Base-by-base conservation (phyloP, 1,140 invertebrate species). In the Drosophila eugracilis region DNA sequence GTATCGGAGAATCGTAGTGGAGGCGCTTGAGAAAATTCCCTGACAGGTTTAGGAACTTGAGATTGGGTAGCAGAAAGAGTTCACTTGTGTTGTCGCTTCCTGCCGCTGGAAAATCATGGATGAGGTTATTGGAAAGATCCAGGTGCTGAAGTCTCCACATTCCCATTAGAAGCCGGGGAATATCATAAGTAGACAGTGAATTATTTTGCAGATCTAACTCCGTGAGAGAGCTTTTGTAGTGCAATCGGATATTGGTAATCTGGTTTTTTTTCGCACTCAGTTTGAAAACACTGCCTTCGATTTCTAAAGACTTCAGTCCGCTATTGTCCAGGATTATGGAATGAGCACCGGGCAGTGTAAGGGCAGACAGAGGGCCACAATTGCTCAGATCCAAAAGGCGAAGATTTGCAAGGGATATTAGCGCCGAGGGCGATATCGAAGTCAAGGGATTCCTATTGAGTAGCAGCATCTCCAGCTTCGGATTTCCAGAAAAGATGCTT, bases 91-190 rank as follows among this genome's bases (percentile, higher is more conserved):
- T 55, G 17, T 22, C 44, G 17, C 19, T 37, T 12, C 17, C 0
- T 17, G 24, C 60, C n/a, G 39, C 15, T 1, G 54, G 36, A 10
- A 86, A 21, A 0, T 66, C 37, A 2, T 62, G 14, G 14, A 90
- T 55, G 6, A 73, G 60, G 37, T 90, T 90, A 3, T 66, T 63
- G 5, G 89, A 84, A 5, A 90, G 44, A 44, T 90, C 89, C 30
- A 90, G 34, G 5, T 53, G 57, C 19, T 79, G 74, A 14, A 90
- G 47, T 49, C 88, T 81, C 71, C 75, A 71, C 88, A 90, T 90
- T 21, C 74, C 88, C 22, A 54, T 45, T 3, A 90, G 32, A n/a
- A 81, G 21, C 4, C 5, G 6, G 9, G 58, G 19, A 5, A 36
- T 36, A 36, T 36, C 32, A 2, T 5, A 6, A 2, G 32, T 0